phyloP scores from a whole-genome alignment of 2,113 vertebrate species.

The Megaceryle torquata region DNA sequence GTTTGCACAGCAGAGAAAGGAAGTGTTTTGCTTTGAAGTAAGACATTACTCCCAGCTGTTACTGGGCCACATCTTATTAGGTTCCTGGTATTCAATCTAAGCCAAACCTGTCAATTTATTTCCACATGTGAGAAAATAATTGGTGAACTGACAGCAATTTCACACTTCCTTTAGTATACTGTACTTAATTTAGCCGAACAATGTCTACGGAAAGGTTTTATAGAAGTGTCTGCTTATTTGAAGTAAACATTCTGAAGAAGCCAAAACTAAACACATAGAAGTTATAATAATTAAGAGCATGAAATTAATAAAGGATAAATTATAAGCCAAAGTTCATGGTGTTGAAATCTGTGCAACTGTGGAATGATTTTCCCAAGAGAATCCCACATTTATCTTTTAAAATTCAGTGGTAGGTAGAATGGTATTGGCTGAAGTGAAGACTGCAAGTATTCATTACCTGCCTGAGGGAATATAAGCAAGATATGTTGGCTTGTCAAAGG shows the following conservation, averaged over 20 bases:
- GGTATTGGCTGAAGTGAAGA: background rate
- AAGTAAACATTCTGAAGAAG: background rate
- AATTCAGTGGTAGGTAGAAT: background rate
- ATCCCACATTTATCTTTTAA: background rate
- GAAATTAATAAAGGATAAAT: background rate
- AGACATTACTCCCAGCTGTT: background rate
- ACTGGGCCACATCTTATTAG: background rate
- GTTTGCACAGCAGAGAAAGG: background rate
- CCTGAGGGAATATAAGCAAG: background rate
- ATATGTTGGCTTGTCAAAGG: background rate
- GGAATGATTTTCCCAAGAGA: background rate
- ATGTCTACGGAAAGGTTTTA: background rate
- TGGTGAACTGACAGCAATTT: background rate
- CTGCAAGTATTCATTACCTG: background rate
- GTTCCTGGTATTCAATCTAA: background rate
- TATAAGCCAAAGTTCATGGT: background rate
- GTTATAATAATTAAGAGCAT: background rate
- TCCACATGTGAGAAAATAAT: background rate
- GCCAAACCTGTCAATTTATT: background rate
- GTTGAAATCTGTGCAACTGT: background rate
- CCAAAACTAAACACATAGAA: background rate
- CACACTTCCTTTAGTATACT: background rate
- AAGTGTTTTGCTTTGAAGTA: background rate
- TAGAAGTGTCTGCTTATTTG: background rate
- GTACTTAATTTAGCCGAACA: background rate